Percentiles rank a stretch among this genome's conserved stretches.
phyloP scores from a whole-genome alignment of 2,888 invertebrate genomes.

The Volucella inflata region DNA sequence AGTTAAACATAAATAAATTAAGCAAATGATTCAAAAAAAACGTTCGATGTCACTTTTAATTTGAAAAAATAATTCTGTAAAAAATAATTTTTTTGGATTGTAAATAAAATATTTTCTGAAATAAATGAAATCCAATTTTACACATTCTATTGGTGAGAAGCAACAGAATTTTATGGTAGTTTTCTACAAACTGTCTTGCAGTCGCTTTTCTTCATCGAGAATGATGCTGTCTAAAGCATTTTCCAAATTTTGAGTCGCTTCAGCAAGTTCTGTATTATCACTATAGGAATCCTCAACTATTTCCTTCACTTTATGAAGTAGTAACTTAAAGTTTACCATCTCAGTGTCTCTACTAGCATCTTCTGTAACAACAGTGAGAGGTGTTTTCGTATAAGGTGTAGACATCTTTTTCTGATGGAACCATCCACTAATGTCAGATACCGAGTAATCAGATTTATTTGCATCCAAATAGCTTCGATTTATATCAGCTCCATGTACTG shows the following conservation, averaged over 20 bases:
- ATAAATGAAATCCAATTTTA: constrained; percentile 23
- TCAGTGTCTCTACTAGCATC: constrained; percentile 80
- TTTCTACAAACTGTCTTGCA: constrained; percentile 76
- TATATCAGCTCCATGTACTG: constrained; percentile 83
- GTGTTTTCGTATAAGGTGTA: constrained; percentile 57
- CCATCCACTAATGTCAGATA: constrained; percentile 82
- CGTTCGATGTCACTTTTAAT: constrained; percentile 5
- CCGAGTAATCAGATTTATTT: constrained; percentile 83
- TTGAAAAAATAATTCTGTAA: constrained; percentile 27
- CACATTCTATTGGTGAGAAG: neutral
- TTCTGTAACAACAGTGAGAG: constrained; percentile 48
- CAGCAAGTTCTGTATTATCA: constrained; percentile 82
- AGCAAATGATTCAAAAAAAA: neutral
- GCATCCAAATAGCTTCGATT: constrained; percentile 83
- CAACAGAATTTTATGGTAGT: neutral
- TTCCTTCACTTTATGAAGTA: constrained; percentile 82
- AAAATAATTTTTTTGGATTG: constrained; percentile 54
- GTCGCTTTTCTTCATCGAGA: constrained; percentile 80
- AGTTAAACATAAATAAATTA: neutral
- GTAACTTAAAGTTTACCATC: constrained; percentile 82
- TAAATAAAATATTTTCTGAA: constrained; percentile 59
- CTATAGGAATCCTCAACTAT: constrained; percentile 83
- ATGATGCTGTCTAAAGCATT: constrained; percentile 83
- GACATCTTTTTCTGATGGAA: constrained; percentile 80
- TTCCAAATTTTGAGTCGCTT: constrained; percentile 83